Conservation (phyloP, 2,797 vertebrate species). For the Scolopax rusticola region DNA sequence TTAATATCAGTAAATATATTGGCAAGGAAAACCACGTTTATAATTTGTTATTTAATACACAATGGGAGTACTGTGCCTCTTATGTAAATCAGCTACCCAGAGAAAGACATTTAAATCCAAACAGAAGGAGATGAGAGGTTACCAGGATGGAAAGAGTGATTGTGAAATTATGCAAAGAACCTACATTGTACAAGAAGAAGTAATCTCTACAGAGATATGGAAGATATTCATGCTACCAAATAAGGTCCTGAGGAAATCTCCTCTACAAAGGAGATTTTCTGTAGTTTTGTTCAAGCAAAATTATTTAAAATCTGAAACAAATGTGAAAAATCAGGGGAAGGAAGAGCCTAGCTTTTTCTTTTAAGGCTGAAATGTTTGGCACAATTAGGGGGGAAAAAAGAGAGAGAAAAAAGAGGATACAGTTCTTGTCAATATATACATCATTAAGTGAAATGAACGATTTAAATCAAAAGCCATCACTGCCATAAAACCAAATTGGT, state of each 20-base stretch:
- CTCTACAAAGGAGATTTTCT: background rate
- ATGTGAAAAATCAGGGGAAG: background rate
- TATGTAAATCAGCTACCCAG: constrained; percentile 34
- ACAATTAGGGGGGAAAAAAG: rapidly evolving
- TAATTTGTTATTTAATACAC: constrained; percentile 40
- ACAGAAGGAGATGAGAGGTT: constrained; percentile 25
- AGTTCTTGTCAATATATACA: background rate
- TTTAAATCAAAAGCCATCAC: background rate
- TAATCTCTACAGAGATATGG: constrained; percentile 28
- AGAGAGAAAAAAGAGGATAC: background rate
- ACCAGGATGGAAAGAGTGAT: constrained; percentile 33
- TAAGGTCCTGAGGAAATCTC: constrained; percentile 33
- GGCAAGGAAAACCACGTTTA: background rate
- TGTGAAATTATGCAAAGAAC: constrained; percentile 43
- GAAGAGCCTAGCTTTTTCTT: background rate
- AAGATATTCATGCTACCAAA: constrained; percentile 1
- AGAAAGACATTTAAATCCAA: constrained; percentile 39
- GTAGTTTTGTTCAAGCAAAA: constrained; percentile 23
- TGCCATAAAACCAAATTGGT: background rate
- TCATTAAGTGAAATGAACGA: background rate
- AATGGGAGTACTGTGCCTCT: constrained; percentile 1
- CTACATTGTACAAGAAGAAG: background rate
- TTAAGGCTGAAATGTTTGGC: background rate
- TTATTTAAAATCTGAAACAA: constrained; percentile 19
- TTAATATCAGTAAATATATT: constrained; percentile 7